phyloP scores from a whole-genome alignment of 2,797 vertebrate genomes.

The Alauda arvensis region DNA sequence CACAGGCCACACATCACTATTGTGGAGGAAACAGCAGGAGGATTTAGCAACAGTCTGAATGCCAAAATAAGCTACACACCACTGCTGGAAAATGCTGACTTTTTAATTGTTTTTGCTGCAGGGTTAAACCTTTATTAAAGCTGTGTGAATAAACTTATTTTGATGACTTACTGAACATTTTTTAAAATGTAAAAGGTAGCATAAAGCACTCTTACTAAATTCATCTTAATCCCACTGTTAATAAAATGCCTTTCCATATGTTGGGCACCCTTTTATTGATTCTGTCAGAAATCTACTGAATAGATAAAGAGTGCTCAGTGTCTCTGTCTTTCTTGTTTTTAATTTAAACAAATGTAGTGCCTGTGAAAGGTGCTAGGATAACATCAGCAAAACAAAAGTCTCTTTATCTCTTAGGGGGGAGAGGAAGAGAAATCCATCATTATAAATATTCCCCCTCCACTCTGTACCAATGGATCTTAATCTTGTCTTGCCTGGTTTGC shows the following conservation, averaged over 20 bases:
- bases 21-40: slow-evolving; percentile 47
- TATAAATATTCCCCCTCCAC: neutral
- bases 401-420: neutral
- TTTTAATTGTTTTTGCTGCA: slow-evolving; percentile 43
- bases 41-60: slow-evolving; percentile 25
- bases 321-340: slow-evolving; percentile 20
- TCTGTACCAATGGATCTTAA: neutral
- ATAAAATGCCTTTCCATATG: slow-evolving; percentile 16
- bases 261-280: neutral
- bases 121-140: slow-evolving; percentile 32
- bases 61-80: slow-evolving; percentile 25
- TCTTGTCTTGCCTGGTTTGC: slow-evolving; percentile 35
- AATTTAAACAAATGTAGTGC: slow-evolving; percentile 23
- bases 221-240: neutral
- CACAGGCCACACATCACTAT: slow-evolving; percentile 40
- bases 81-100: slow-evolving; percentile 24
- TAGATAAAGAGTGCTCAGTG: slow-evolving; percentile 9
- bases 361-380: slow-evolving; percentile 36
- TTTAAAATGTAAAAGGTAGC: slow-evolving; percentile 4
- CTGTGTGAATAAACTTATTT: slow-evolving; percentile 19
- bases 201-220: slow-evolving; percentile 1
- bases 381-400: slow-evolving; percentile 16
- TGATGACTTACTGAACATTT: slow-evolving; percentile 24
- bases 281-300: slow-evolving; percentile 16
- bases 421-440: slow-evolving; percentile 18